Evolutionary conservation across 2,113 vertebrate genomes (phyloP).

Genomic region (Phrynocephalus versicolor): DNA sequence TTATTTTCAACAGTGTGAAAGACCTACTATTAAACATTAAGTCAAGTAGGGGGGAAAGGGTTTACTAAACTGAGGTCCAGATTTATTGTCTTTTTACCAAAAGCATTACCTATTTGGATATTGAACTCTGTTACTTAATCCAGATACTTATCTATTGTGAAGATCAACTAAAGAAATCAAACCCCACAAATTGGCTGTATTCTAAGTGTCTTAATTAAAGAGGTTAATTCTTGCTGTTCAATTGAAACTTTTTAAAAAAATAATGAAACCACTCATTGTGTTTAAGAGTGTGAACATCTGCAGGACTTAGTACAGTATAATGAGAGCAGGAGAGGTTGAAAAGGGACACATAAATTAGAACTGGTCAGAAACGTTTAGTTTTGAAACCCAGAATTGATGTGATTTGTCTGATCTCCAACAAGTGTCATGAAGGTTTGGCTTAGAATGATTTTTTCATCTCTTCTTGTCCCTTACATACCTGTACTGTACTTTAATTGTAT

Average conservation of each 20-base stretch:
- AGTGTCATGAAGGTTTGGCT: too few relatives aligned
- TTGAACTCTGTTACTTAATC: background rate
- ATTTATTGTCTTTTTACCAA: constrained; percentile 7
- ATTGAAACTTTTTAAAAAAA: background rate
- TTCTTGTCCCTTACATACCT: background rate
- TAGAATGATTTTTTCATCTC: background rate
- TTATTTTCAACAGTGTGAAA: background rate
- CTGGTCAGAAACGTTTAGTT: background rate
- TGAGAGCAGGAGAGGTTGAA: background rate
- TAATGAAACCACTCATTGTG: background rate
- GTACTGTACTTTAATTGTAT: too few relatives aligned
- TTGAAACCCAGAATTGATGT: background rate
- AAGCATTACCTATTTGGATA: background rate
- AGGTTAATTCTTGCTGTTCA: background rate
- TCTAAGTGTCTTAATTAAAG: background rate
- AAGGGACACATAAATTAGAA: background rate
- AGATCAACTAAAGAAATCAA: too few relatives aligned
- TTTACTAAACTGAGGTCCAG: background rate
- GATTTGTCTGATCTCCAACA: too few relatives aligned
- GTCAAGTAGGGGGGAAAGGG: background rate
- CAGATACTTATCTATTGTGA: background rate
- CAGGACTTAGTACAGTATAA: background rate
- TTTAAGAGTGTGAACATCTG: too few relatives aligned
- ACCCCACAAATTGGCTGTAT: background rate
- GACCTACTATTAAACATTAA: background rate